These are phyloP conservation scores for Arvicanthis niloticus DNA, from an alignment of 2,113 vertebrate genomes.

Conservation along the genomic window DNA sequence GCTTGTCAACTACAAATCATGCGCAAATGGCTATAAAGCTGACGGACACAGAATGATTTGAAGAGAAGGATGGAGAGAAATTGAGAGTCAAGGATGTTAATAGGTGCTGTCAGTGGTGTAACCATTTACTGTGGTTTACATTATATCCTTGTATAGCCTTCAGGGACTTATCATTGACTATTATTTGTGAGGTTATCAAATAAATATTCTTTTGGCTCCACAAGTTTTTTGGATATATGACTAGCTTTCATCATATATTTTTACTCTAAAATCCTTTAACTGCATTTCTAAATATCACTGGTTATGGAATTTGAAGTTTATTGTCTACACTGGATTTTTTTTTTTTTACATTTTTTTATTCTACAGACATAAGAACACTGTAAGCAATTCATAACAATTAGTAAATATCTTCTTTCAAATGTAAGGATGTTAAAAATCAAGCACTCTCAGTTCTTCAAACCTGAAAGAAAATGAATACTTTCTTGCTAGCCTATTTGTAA, in stretches of 20 bases:
- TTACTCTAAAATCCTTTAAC: slow-evolving; percentile 2
- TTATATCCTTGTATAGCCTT: neutral
- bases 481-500: neutral
- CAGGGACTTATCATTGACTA: neutral
- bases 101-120: neutral
- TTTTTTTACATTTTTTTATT: neutral
- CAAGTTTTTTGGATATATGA: slow-evolving; percentile 23
- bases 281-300: neutral
- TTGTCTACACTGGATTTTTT: neutral
- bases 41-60: neutral
- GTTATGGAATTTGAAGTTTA: neutral
- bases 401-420: neutral
- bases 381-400: neutral
- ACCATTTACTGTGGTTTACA: neutral
- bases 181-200: slow-evolving; percentile 48
- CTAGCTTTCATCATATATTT: slow-evolving; percentile 10
- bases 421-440: neutral
- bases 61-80: slow-evolving; percentile 14
- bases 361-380: neutral
- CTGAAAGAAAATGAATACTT: neutral
- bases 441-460: neutral
- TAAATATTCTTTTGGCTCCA: neutral
- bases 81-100: neutral
- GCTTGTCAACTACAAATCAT: slow-evolving; percentile 49
- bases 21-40: neutral